Conservation (phyloP, 64 coral and sea anemone species). For the Stichodactyla mertensii region DNA sequence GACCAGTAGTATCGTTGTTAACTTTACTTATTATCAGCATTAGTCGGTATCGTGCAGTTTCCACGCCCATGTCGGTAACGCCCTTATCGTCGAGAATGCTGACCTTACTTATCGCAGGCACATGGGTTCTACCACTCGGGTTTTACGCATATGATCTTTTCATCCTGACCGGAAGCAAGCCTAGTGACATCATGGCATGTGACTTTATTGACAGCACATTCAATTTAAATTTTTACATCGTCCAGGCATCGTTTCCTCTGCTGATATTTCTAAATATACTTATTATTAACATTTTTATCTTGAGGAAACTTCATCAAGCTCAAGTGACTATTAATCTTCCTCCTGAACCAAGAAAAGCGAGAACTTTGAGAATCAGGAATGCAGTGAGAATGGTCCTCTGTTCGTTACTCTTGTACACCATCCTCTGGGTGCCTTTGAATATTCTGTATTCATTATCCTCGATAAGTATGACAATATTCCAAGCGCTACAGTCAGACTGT, state of each 20-base stretch:
- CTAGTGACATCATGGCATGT: background rate
- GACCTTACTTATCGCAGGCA: background rate
- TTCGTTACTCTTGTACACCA: background rate
- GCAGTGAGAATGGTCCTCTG: constrained; percentile 13
- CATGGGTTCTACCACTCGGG: background rate
- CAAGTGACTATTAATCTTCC: background rate
- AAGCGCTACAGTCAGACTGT: background rate
- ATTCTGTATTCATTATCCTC: background rate
- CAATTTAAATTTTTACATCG: background rate
- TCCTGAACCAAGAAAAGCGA: background rate
- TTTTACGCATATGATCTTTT: background rate
- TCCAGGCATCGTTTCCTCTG: background rate
- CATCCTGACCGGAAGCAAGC: background rate
- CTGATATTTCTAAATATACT: background rate
- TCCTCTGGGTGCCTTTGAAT: background rate
- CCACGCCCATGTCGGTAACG: background rate
- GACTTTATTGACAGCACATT: background rate
- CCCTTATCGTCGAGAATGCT: background rate
- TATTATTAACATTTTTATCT: background rate
- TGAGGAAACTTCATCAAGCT: background rate
- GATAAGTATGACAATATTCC: background rate
- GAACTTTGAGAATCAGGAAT: background rate
- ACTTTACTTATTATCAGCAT: constrained; percentile 27
- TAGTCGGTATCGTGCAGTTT: constrained; percentile 13
- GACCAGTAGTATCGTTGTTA: constrained; percentile 11